These are phyloP conservation scores for Microtus agrestis DNA, from an alignment of 2,797 vertebrate genomes.

Conservation along the genomic window DNA sequence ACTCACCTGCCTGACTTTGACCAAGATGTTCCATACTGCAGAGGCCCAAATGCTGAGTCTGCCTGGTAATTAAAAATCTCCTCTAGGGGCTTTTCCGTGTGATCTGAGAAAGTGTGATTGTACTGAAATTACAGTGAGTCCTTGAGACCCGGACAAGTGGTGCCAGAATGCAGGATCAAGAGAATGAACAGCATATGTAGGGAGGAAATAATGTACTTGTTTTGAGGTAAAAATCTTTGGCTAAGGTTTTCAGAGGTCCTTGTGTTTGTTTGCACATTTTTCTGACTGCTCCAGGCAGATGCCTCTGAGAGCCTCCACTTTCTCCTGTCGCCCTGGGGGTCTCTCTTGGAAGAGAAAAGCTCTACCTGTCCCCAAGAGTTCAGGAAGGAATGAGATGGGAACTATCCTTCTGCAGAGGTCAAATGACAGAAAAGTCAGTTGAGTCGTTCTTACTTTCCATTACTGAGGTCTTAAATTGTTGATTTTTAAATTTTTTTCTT, in stretches of 20 bases:
- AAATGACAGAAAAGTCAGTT: background rate
- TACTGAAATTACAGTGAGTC: background rate
- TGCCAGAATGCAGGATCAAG: background rate
- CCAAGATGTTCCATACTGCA: conserved; percentile 10
- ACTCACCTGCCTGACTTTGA: conserved; percentile 26
- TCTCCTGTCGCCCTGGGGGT: background rate
- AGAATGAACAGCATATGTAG: fast-evolving
- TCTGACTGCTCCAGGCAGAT: background rate
- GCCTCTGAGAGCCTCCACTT: background rate
- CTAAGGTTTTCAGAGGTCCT: background rate
- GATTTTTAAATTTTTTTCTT: background rate
- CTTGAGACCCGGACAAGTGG: background rate
- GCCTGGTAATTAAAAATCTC: conserved; percentile 55
- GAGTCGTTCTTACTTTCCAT: background rate
- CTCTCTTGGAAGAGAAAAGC: background rate
- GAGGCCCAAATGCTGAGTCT: background rate
- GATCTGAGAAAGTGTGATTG: background rate
- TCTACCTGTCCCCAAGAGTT: background rate
- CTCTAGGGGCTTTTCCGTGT: conserved; percentile 33
- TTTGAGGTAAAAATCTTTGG: background rate
- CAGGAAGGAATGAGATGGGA: background rate
- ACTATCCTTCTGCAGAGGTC: background rate
- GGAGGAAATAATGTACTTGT: background rate
- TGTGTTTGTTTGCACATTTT: background rate
- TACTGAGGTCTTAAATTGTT: conserved; percentile 46